These are phyloP conservation scores for Sphinx pinastri DNA, from an alignment of 2,888 invertebrate species.

Conservation along the genomic window DNA sequence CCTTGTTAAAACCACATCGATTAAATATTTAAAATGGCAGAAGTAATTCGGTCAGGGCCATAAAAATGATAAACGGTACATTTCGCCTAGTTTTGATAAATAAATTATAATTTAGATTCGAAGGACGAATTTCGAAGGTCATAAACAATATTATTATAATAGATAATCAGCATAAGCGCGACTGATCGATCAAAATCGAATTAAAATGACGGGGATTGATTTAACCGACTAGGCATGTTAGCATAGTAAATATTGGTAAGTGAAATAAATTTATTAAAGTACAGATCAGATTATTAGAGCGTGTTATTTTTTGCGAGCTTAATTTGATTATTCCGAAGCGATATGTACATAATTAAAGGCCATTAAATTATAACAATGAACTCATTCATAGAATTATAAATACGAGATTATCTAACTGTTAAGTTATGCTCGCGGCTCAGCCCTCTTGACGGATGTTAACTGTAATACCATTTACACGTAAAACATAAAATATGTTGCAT, in stretches of 20 bases:
- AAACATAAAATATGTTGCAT: too few relatives aligned
- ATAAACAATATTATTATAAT: too few relatives aligned
- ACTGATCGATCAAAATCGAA: not conserved
- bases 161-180: too few relatives aligned
- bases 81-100: not conserved
- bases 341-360: not conserved
- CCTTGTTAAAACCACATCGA: not conserved
- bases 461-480: too few relatives aligned
- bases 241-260: not conserved
- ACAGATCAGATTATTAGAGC: not conserved
- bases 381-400: not conserved
- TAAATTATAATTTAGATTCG: not conserved
- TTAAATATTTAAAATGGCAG: not conserved
- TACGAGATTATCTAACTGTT: too few relatives aligned
- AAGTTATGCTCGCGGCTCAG: too few relatives aligned
- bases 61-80: not conserved
- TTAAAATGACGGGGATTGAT: not conserved
- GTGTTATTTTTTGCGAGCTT: not conserved
- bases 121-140: not conserved
- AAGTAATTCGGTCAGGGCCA: conserved; percentile 5
- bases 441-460: too few relatives aligned
- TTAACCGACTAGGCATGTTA: not conserved
- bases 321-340: not conserved
- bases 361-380: not conserved
- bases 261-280: not conserved